These are phyloP conservation scores for Rhamphomyia laevipes DNA, from an alignment of 2,888 invertebrate species.

Conservation along the genomic window DNA sequence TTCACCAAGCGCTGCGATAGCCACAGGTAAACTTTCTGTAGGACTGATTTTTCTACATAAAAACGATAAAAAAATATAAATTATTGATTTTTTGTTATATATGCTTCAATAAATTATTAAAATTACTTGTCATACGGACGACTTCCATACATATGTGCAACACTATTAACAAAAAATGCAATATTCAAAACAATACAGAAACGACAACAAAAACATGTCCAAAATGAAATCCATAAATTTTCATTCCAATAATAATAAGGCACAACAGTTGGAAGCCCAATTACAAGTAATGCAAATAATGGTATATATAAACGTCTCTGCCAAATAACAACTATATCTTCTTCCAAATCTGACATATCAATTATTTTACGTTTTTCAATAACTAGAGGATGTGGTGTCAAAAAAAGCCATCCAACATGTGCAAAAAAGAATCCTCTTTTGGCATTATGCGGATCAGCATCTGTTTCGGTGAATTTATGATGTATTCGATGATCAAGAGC, in stretches of 20 bases:
- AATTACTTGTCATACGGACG: slow-evolving; percentile 78
- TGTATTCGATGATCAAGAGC: slow-evolving; percentile 78
- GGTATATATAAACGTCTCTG: slow-evolving; percentile 65
- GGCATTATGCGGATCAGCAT: slow-evolving; percentile 63
- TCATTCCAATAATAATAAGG: slow-evolving; percentile 82
- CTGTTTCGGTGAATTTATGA: slow-evolving; percentile 79
- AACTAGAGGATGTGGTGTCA: slow-evolving; percentile 72
- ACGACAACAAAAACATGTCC: slow-evolving; percentile 70
- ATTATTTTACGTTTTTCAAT: slow-evolving; percentile 53
- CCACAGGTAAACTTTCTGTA: slow-evolving; percentile 58
- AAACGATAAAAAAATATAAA: slow-evolving; percentile 5
- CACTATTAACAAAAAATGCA: slow-evolving; percentile 90
- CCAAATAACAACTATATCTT: slow-evolving; percentile 63
- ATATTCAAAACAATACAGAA: slow-evolving; percentile 79
- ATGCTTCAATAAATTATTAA: neutral
- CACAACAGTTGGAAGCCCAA: slow-evolving; percentile 57
- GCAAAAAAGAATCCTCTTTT: slow-evolving; percentile 81
- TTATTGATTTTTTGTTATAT: neutral
- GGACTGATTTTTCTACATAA: slow-evolving; percentile 54
- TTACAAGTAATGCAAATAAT: slow-evolving; percentile 55
- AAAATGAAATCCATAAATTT: slow-evolving; percentile 62
- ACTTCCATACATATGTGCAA: slow-evolving; percentile 88
- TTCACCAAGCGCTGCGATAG: slow-evolving; percentile 65
- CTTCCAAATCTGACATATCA: slow-evolving; percentile 58
- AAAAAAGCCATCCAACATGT: slow-evolving; percentile 84